A percentile compares a stretch with the other conserved stretches of the same genome.
Conservation (phyloP, 2,888 invertebrate species). For the Drymonia ruficornis region DNA sequence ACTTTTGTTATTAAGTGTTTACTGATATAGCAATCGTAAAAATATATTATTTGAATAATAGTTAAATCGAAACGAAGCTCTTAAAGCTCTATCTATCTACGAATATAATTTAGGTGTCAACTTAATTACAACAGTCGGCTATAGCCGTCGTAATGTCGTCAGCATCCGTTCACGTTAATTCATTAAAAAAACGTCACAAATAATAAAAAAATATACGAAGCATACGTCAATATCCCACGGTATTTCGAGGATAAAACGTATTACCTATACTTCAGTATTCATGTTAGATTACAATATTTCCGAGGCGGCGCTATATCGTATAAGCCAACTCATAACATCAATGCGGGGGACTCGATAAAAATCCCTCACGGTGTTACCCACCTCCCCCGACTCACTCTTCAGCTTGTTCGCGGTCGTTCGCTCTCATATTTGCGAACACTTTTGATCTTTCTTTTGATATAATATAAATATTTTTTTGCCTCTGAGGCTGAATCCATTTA, state of each 20-base stretch:
- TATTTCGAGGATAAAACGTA: conserved; percentile 58
- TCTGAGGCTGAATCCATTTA: conserved; percentile 65
- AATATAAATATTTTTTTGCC: conserved; percentile 72
- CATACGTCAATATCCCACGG: conserved; percentile 49
- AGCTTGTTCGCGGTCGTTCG: conserved; percentile 46
- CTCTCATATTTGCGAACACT: conserved; percentile 53
- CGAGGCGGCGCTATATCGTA: conserved; percentile 56
- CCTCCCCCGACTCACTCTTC: conserved; percentile 45
- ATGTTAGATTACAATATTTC: conserved; percentile 72
- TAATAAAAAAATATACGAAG: conserved; percentile 37
- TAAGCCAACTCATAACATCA: conserved; percentile 61
- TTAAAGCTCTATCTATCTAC: conserved; percentile 3
- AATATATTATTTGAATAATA: background rate
- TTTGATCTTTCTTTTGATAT: conserved; percentile 76
- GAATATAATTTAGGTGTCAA: conserved; percentile 8
- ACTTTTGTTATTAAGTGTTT: background rate
- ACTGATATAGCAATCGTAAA: background rate
- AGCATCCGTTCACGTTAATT: conserved; percentile 36
- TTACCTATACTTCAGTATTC: conserved; percentile 67
- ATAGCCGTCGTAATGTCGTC: conserved; percentile 25
- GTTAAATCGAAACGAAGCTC: background rate
- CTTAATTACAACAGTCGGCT: conserved; percentile 1
- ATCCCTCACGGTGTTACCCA: conserved; percentile 55
- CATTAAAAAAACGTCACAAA: conserved; percentile 31
- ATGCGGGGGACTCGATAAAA: conserved; percentile 64